Conservation (phyloP, 2,888 invertebrate species). For the Eupeodes latifasciatus region DNA sequence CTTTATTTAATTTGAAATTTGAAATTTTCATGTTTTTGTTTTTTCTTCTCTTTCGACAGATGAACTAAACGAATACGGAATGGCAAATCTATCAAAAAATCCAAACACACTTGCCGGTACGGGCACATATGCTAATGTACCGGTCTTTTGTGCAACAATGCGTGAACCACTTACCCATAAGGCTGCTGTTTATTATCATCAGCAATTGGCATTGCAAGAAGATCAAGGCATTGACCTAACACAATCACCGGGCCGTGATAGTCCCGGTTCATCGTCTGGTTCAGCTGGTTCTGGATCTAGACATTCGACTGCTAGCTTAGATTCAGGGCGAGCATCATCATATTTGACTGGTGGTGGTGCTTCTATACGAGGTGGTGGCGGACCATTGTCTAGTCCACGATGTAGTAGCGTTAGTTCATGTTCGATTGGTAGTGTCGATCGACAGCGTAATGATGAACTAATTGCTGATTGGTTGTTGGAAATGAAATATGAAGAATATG, state of each 20-base stretch:
- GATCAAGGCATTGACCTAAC: conserved; percentile 95
- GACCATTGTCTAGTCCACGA: conserved; percentile 87
- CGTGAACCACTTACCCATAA: conserved; percentile 90
- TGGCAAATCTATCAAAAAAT: conserved; percentile 84
- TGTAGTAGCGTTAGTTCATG: conserved; percentile 90
- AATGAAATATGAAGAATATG: conserved; percentile 97
- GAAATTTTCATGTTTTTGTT: neutral
- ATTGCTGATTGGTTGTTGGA: conserved; percentile 97
- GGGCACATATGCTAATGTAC: conserved; percentile 81
- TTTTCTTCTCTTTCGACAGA: conserved; percentile 38
- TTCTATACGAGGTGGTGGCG: conserved; percentile 82
- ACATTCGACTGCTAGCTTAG: conserved; percentile 93
- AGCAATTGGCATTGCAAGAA: conserved; percentile 92
- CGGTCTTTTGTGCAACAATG: conserved; percentile 86
- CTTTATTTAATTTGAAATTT: neutral
- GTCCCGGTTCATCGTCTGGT: conserved; percentile 94
- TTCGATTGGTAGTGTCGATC: conserved; percentile 91
- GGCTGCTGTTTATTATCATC: conserved; percentile 91
- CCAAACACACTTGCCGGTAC: conserved; percentile 63
- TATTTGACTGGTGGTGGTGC: conserved; percentile 85
- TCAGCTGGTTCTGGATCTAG: conserved; percentile 94
- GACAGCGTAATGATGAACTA: conserved; percentile 93
- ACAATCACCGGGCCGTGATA: conserved; percentile 96
- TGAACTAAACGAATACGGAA: conserved; percentile 74
- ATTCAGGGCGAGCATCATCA: conserved; percentile 95